Evolutionary conservation across 2,113 vertebrate genomes (phyloP), one percentile per base, ranked within the genome.

Genomic region (Gopherus flavomarginatus): DNA sequence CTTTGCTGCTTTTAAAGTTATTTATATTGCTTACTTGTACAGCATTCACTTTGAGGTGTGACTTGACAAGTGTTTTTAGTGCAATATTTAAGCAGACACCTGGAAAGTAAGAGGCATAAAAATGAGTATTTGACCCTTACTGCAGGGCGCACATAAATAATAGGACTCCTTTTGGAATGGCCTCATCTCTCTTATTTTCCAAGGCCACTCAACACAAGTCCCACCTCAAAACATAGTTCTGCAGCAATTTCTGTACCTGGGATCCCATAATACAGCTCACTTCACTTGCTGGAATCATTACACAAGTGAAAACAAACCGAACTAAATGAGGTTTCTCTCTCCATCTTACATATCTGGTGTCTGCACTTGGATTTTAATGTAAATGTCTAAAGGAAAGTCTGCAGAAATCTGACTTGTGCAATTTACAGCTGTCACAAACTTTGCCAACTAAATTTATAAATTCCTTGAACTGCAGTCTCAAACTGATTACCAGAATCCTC

Each of bases 211-310:
- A 0, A 38, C 72, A 75, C 35, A 19, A n/a, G 38, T 75, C 72
- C 38, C 22, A 75, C 24, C 5, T 57, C 19, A 2, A 16, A 2
- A 47, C 1, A 2, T 29, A 3, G 0, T 1, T 1, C 62, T 65
- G 31, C 53, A 44, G 24, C 42, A 11, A 24, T 14, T 56, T 44
- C 56, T 17, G 5, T 2, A 38, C 26, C 21, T 0, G 1, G 7
- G 21, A 47, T 42, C 35, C 65, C 22, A n/a, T 24, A 38, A 75
- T 22, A 52, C 47, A 14, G 2, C 24, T 59, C 9, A 78, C 77
- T 7, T 2, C 3, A 2, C 62, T 22, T 0, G 1, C 81, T 3
- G 0, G 1, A 81, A 42, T 42, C 8, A 65, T 10, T 0, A 0
- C 38, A 22, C 52, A 69, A 26, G 31, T 5, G 19, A 86, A 69